phyloP scores from a whole-genome alignment of 2,888 invertebrate species.

The Xanthorhoe spadicearia region DNA sequence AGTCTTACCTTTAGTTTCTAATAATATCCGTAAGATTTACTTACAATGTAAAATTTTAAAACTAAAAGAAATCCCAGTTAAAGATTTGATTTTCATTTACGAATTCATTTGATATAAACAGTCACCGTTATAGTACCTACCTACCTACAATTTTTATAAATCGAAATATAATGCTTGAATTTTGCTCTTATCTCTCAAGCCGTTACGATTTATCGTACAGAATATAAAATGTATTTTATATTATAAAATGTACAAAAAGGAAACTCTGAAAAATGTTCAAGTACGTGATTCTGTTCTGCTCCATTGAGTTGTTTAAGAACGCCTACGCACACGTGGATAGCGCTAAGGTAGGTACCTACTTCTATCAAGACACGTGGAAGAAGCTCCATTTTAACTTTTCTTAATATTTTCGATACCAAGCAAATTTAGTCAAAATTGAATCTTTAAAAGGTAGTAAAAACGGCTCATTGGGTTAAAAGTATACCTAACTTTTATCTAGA shows the following conservation, averaged over 20 bases:
- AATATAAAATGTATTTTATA: not conserved
- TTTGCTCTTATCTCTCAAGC: constrained; percentile 12
- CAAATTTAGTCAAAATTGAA: too few species aligned
- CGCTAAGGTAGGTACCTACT: constrained; percentile 57
- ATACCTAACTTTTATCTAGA: too few species aligned
- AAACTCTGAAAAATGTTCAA: constrained; percentile 32
- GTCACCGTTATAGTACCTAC: too few species aligned
- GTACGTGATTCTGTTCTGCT: constrained; percentile 27
- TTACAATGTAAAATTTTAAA: too few species aligned
- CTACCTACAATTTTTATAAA: too few species aligned
- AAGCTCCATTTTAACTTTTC: not conserved
- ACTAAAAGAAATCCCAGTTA: too few species aligned
- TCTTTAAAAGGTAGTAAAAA: too few species aligned
- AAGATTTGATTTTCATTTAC: too few species aligned
- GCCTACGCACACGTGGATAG: constrained; percentile 66
- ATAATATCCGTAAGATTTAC: too few species aligned
- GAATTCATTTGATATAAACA: too few species aligned
- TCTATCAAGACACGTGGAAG: not conserved
- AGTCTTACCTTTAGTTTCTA: too few species aligned
- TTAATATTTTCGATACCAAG: not conserved
- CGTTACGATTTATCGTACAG: not conserved
- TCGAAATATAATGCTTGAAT: not conserved
- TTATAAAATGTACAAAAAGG: constrained; percentile 26
- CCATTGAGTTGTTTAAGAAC: constrained; percentile 27
- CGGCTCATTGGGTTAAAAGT: too few species aligned